Percentiles rank a stretch among this genome's conserved stretches.
These are phyloP conservation scores for Chydorus sphaericus DNA, from an alignment of 2,888 invertebrate genomes.

Conservation along the genomic window DNA sequence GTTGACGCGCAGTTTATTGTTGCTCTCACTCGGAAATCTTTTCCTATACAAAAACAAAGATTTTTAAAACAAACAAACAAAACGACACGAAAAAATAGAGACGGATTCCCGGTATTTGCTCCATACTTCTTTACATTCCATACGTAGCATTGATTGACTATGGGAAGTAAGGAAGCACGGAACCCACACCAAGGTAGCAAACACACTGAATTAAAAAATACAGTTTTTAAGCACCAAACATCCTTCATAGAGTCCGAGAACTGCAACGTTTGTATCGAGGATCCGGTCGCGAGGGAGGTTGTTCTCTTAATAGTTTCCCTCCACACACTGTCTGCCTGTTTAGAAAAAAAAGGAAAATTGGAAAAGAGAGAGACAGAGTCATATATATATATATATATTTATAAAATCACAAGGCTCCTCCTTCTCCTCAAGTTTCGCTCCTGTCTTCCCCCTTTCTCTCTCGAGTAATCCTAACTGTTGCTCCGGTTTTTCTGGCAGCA, in stretches of 20 bases:
- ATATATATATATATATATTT: not conserved
- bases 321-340: not conserved
- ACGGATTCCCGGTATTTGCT: conserved; percentile 36
- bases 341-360: conserved; percentile 2
- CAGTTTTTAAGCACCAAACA: not conserved
- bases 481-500: no score
- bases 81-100: no score
- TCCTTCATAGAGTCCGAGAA: not conserved
- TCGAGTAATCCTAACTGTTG: not conserved
- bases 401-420: conserved; percentile 1
- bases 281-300: conserved; percentile 2
- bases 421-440: not conserved
- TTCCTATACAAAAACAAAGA: no score
- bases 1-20: no score
- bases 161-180: conserved; percentile 95
- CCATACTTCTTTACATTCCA: conserved; percentile 98
- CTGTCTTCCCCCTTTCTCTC: not conserved
- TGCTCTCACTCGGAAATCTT: no score
- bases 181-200: conserved; percentile 38
- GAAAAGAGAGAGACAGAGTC: conserved; percentile 1
- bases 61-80: no score
- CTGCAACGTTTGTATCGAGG: not conserved
- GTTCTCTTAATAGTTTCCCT: conserved; percentile 8
- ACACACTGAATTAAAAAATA: not conserved
- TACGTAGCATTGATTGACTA: conserved; percentile 54